These are phyloP conservation scores for Polypedilum vanderplanki DNA, from an alignment of 1,140 invertebrate genomes.

Conservation along the genomic window DNA sequence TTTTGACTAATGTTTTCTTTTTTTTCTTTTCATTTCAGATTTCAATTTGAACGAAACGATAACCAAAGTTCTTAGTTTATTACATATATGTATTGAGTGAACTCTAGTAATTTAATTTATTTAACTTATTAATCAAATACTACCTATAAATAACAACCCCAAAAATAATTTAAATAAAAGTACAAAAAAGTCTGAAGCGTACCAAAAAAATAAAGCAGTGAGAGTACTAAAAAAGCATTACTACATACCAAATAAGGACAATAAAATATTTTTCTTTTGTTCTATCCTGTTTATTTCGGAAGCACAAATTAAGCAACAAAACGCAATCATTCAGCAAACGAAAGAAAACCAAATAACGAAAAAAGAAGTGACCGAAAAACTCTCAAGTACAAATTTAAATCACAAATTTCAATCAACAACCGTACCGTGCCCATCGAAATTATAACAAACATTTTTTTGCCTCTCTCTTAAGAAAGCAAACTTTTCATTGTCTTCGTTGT, in stretches of 20 bases:
- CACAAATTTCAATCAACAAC: conserved; percentile 18
- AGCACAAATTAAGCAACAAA: background rate
- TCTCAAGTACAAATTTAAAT: conserved; percentile 7
- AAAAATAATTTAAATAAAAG: background rate
- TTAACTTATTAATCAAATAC: background rate
- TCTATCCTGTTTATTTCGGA: background rate
- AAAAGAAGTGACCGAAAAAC: background rate
- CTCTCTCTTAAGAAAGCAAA: background rate
- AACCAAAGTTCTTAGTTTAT: conserved; percentile 11
- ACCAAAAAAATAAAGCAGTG: conserved; percentile 16
- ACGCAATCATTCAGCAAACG: conserved; percentile 9
- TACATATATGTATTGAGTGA: background rate
- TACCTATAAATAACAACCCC: background rate
- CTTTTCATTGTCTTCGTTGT: background rate
- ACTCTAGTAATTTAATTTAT: conserved; percentile 28
- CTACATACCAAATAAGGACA: background rate
- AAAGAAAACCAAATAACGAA: background rate
- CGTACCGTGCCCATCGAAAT: conserved; percentile 3
- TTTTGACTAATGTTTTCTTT: background rate
- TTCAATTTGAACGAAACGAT: background rate
- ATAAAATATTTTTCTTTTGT: background rate
- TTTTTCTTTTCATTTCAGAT: conserved; percentile 25
- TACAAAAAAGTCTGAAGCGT: conserved; percentile 22
- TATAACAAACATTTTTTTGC: background rate
- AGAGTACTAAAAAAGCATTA: conserved; percentile 21